A percentile compares a stretch with the other conserved stretches of the same genome.
Evolutionary conservation across 2,888 invertebrate species (phyloP).

Genomic region (Lymantria dispar): DNA sequence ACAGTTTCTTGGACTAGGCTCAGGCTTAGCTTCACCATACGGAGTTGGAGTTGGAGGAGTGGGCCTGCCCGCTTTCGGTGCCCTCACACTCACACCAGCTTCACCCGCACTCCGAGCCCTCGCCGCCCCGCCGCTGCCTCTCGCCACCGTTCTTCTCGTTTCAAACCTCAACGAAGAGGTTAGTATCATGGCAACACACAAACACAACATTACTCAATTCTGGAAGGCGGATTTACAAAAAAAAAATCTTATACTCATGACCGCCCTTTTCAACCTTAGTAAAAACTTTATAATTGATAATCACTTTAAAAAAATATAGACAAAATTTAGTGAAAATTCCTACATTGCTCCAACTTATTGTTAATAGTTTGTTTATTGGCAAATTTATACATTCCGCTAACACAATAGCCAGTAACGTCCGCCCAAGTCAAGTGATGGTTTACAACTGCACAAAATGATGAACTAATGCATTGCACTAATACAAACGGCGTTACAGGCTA

Average conservation of each 20-base stretch:
- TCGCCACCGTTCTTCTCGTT: slow-evolving; percentile 94
- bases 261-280: slow-evolving; percentile 27
- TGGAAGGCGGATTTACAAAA: slow-evolving; percentile 33
- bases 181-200: slow-evolving; percentile 64
- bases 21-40: slow-evolving; percentile 86
- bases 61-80: slow-evolving; percentile 89
- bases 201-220: slow-evolving; percentile 21
- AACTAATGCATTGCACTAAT: slow-evolving; percentile 62
- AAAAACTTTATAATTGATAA: neutral
- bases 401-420: slow-evolving; percentile 76
- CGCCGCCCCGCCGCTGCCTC: slow-evolving; percentile 86
- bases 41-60: slow-evolving; percentile 84
- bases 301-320: slow-evolving; percentile 10
- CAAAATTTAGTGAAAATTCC: slow-evolving; percentile 25
- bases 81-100: slow-evolving; percentile 87
- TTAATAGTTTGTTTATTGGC: slow-evolving; percentile 63
- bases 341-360: slow-evolving; percentile 44
- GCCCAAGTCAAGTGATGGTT: slow-evolving; percentile 54
- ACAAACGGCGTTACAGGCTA: slow-evolving; percentile 74
- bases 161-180: slow-evolving; percentile 99
- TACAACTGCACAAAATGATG: slow-evolving; percentile 15
- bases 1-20: slow-evolving; percentile 93
- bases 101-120: slow-evolving; percentile 86
- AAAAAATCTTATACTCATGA: slow-evolving; percentile 28
- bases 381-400: slow-evolving; percentile 73